Evolutionary conservation across 2,888 invertebrate species (phyloP).

Genomic region (Imbricaverruca yamaguchii): DNA sequence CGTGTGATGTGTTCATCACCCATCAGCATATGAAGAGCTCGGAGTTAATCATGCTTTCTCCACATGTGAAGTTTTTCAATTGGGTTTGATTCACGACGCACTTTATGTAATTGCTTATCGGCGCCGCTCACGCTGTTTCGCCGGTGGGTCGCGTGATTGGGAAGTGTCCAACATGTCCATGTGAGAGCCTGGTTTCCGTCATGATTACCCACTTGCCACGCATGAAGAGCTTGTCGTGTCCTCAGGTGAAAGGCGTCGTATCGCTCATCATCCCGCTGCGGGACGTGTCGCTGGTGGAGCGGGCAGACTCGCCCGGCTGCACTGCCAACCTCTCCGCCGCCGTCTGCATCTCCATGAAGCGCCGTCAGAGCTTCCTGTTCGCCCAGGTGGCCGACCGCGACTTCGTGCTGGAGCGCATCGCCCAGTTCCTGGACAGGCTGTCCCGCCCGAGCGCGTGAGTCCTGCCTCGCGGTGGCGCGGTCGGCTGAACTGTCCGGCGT

Average conservation of each 20-base stretch:
- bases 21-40: too few relatives aligned
- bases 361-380: conserved; percentile 58
- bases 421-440: conserved; percentile 67
- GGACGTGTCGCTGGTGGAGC: conserved; percentile 69
- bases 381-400: conserved; percentile 70
- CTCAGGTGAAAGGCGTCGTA: conserved; percentile 67
- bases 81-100: too few relatives aligned
- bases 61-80: too few relatives aligned
- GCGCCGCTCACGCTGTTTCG: too few relatives aligned
- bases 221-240: conserved; percentile 27
- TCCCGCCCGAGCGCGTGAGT: neutral
- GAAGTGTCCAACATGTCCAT: too few relatives aligned
- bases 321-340: conserved; percentile 44
- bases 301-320: conserved; percentile 60
- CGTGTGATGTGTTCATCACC: too few relatives aligned
- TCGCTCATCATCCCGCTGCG: conserved; percentile 81
- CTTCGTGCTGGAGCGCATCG: conserved; percentile 80
- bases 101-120: too few relatives aligned
- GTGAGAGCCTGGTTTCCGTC: neutral
- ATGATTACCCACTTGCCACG: too few relatives aligned
- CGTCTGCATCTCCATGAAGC: conserved; percentile 6
- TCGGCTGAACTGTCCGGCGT: too few relatives aligned
- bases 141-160: too few relatives aligned
- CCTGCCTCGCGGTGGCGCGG: too few relatives aligned
- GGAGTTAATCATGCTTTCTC: too few relatives aligned